Evolutionary conservation across 2,797 vertebrate species (phyloP), one percentile per base, ranked within the genome.

Genomic region (Bovichtus variegatus): DNA sequence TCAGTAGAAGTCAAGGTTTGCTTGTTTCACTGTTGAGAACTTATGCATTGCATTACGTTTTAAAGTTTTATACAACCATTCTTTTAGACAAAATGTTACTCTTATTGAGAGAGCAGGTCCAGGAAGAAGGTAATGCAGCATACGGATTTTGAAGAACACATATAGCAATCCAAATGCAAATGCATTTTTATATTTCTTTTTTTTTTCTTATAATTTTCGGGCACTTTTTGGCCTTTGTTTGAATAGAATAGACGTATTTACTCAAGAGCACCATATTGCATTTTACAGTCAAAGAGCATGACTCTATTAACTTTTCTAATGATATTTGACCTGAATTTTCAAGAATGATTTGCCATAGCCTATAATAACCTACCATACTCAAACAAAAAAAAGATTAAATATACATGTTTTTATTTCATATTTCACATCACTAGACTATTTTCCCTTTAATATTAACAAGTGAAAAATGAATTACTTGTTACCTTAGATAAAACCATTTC

Each of bases 11-110:
- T 31, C 31, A 9, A 68, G 36, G 13, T 23, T 44, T 23, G 54
- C 25, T 79, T 83, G 58, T 71, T 79, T 55, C 31, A 54, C 40
- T 38, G 36, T 62, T 38, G 10, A 46, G 4, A 49, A 71, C 10
- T 0, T 10, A 13, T 53, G 13, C 36, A 13, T 18, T 55, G 25
- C 2, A 21, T 55, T 9, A 57, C 2, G 5, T 80, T 86, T 69
- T 27, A 7, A 25, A 19, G 41, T 36, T 51, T 16, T 31, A 36
- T 59, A 47, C 3, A 4, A 49, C 34, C 31, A 6, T 31, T 66
- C n/a, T 25, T 18, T 18, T 41, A 47, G 11, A 31, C 12, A 5
- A 19, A 66, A 34, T 31, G 8, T 34, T 9, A 2, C 49, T 50
- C 25, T 49, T 19, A 44, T 34, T 15, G 23, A 57, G 6, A 55